Conservation (phyloP, 1,140 invertebrate genomes). For the Drosophila malerkotliana region DNA sequence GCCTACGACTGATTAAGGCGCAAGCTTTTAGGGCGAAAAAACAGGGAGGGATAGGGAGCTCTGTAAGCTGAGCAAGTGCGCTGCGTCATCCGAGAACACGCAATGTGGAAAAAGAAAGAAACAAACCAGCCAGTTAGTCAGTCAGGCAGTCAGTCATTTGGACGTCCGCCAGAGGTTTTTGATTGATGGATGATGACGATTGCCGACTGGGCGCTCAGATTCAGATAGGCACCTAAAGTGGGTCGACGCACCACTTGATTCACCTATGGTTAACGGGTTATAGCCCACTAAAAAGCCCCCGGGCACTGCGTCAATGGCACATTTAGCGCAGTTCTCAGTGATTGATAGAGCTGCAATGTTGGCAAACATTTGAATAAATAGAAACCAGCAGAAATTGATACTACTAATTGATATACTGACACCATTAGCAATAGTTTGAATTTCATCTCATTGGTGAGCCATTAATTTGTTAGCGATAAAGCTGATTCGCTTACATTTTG, state of each 20-base stretch:
- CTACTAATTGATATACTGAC: neutral
- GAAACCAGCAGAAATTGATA: neutral
- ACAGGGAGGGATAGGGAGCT: slow-evolving; percentile 2
- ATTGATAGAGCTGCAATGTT: slow-evolving; percentile 8
- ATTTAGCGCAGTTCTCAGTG: neutral
- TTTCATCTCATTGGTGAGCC: neutral
- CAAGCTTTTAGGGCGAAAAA: slow-evolving; percentile 17
- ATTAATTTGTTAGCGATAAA: slow-evolving; percentile 1
- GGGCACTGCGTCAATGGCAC: slow-evolving; percentile 1
- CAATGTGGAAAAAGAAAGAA: slow-evolving; percentile 35
- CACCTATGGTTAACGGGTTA: slow-evolving; percentile 1
- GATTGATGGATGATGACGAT: slow-evolving; percentile 73
- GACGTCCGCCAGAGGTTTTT: slow-evolving; percentile 68
- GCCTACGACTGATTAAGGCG: slow-evolving; percentile 67
- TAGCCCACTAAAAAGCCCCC: neutral
- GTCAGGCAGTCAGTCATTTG: slow-evolving; percentile 47
- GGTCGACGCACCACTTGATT: slow-evolving; percentile 47
- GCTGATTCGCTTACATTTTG: neutral
- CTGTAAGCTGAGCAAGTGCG: slow-evolving; percentile 30
- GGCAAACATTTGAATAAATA: neutral
- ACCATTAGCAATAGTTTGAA: neutral
- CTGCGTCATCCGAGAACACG: slow-evolving; percentile 65
- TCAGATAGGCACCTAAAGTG: slow-evolving; percentile 65
- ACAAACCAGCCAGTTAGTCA: slow-evolving; percentile 34
- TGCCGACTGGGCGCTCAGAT: slow-evolving; percentile 44